A percentile compares a stretch with the other conserved stretches of the same genome.
Evolutionary conservation across 2,113 vertebrate genomes (phyloP).

Genomic region (Sarotherodon lohbergeri): DNA sequence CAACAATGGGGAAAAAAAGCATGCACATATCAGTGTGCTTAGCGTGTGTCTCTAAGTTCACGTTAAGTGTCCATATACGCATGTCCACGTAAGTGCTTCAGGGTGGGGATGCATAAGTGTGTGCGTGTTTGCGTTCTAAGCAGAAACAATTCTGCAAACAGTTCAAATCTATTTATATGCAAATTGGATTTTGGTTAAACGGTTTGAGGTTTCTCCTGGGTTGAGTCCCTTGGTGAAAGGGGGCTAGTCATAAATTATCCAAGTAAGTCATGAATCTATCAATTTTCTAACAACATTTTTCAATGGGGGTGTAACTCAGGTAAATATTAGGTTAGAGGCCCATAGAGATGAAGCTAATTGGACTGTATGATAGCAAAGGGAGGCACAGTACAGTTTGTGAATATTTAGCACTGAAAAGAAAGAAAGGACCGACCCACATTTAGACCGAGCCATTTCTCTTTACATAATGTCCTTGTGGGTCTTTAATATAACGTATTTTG

Average conservation of each 20-base stretch:
- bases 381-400: neutral
- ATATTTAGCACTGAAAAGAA: neutral
- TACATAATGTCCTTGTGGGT: neutral
- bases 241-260: conserved; percentile 84
- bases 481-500: neutral
- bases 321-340: conserved; percentile 80
- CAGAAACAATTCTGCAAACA: conserved; percentile 76
- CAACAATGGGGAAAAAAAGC: conserved; percentile 20
- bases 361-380: conserved; percentile 12
- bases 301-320: conserved; percentile 72
- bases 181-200: conserved; percentile 83
- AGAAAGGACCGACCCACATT: neutral
- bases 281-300: conserved; percentile 84
- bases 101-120: neutral
- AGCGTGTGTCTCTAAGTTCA: neutral
- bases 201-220: conserved; percentile 70
- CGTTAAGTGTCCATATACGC: neutral
- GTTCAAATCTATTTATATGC: conserved; percentile 92
- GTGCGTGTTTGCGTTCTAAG: neutral
- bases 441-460: neutral
- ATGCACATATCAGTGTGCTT: neutral
- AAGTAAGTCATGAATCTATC: conserved; percentile 83
- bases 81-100: neutral
- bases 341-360: conserved; percentile 66
- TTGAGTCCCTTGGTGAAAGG: conserved; percentile 74